Conservation (phyloP, 2,797 vertebrate species). For the Coendou prehensilis region DNA sequence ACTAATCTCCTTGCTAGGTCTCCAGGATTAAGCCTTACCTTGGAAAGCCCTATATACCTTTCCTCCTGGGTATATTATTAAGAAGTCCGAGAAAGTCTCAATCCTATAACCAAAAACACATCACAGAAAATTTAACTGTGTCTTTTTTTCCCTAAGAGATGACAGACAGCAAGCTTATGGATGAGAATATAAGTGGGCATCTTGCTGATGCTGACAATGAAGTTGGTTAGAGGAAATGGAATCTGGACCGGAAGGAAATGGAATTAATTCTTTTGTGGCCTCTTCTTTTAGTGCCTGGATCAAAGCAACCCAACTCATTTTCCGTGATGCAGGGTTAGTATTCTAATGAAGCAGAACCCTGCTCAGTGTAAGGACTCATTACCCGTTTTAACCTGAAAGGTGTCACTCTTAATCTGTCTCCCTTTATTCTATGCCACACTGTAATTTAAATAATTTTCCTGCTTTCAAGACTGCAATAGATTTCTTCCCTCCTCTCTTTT, state of each 20-base stretch:
- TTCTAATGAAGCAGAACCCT: not conserved
- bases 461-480: not conserved
- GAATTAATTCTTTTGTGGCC: not conserved
- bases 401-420: not conserved
- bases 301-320: not conserved
- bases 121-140: conserved; percentile 6
- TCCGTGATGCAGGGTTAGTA: not conserved
- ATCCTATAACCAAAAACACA: not conserved
- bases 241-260: not conserved
- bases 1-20: not conserved
- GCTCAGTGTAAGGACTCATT: not conserved
- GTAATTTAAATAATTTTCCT: conserved; percentile 36
- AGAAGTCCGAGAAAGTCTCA: not conserved
- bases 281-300: not conserved
- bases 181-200: not conserved
- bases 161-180: not conserved
- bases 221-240: not conserved
- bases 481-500: not conserved
- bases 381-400: not conserved
- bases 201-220: not conserved
- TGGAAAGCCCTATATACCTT: not conserved
- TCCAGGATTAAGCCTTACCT: not conserved
- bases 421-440: not conserved
- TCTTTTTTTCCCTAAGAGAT: not conserved
- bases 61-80: not conserved